phyloP scores from a whole-genome alignment of 1,140 invertebrate species.

The Cotesia typhae region DNA sequence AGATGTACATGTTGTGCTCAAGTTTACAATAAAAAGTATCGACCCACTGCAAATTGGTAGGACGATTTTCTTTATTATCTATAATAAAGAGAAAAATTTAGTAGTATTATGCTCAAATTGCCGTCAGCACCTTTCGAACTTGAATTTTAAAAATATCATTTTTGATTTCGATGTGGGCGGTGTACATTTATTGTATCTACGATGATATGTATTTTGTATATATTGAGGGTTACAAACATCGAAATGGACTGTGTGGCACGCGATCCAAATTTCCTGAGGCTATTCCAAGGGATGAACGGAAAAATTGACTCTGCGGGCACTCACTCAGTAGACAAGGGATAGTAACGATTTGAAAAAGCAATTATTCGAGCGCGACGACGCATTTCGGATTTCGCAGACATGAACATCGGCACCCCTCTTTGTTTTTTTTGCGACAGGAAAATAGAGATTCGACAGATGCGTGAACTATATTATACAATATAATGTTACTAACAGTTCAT shows the following conservation, averaged over 20 bases:
- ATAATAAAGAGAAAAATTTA: too few relatives aligned
- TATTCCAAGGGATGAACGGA: conserved; percentile 31
- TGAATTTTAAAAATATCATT: too few relatives aligned
- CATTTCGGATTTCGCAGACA: conserved; percentile 34
- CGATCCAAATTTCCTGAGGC: conserved; percentile 36
- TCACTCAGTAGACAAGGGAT: conserved; percentile 8
- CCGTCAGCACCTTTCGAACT: too few relatives aligned
- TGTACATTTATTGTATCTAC: too few relatives aligned
- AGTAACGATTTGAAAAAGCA: conserved; percentile 47
- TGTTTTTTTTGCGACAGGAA: background rate
- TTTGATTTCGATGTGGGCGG: background rate
- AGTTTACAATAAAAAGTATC: too few relatives aligned
- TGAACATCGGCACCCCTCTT: conserved; percentile 16
- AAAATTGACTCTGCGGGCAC: conserved; percentile 35
- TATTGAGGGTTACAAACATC: conserved; percentile 33
- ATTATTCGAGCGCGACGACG: conserved; percentile 47
- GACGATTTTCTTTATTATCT: too few relatives aligned
- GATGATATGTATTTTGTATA: background rate
- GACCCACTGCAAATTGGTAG: too few relatives aligned
- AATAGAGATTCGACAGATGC: conserved; percentile 33
- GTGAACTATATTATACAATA: background rate
- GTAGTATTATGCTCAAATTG: too few relatives aligned
- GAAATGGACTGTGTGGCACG: conserved; percentile 42
- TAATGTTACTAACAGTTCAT: background rate
- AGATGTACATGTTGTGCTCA: too few relatives aligned